Conservation (phyloP, 92 coral and sea anemone species). For the Parazoanthus atlanticus region DNA sequence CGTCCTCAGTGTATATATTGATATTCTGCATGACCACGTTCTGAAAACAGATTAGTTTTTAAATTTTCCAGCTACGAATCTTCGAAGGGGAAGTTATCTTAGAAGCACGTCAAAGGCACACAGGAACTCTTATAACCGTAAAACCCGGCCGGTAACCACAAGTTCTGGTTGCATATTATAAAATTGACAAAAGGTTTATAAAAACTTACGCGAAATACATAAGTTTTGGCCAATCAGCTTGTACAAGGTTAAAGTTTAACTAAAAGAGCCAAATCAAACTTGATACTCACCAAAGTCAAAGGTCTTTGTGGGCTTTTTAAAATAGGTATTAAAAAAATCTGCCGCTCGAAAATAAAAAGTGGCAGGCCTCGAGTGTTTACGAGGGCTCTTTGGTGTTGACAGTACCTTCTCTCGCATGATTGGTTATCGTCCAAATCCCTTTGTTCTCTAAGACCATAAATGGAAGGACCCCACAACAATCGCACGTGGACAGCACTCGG, state of each 20-base stretch:
- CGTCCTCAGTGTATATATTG: constrained; percentile 45
- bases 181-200: neutral
- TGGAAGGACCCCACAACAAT: neutral
- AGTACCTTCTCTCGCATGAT: neutral
- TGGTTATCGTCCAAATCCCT: neutral
- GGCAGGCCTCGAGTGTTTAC: neutral
- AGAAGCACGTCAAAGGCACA: neutral
- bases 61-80: neutral
- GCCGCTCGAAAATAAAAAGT: too few relatives aligned
- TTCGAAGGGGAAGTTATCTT: neutral
- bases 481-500: constrained; percentile 25
- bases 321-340: too few relatives aligned
- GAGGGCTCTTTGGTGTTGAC: neutral
- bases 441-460: constrained; percentile 31
- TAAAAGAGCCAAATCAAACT: neutral
- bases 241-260: neutral
- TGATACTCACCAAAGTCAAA: constrained; percentile 9
- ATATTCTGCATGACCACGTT: neutral
- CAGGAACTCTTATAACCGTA: too few relatives aligned
- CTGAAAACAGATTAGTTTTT: neutral
- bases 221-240: neutral
- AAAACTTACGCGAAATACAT: neutral
- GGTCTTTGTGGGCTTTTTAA: neutral
- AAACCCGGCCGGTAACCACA: too few relatives aligned
- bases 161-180: neutral